These are phyloP conservation scores for Silvanus unidentatus DNA, from an alignment of 2,888 invertebrate species.

Conservation along the genomic window DNA sequence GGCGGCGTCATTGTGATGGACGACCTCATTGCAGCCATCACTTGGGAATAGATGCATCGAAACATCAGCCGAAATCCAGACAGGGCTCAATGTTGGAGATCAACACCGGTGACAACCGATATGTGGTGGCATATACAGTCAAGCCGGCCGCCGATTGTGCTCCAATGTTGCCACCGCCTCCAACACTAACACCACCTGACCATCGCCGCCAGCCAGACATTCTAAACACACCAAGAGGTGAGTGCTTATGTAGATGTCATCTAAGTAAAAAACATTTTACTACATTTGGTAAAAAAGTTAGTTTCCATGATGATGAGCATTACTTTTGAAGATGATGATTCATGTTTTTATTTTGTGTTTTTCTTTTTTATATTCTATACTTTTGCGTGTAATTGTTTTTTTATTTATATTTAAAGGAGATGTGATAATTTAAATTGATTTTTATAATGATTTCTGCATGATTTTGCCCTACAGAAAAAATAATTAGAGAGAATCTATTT, in stretches of 20 bases:
- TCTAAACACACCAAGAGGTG: constrained; percentile 71
- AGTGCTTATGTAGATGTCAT: constrained; percentile 32
- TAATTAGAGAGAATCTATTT: too few species aligned
- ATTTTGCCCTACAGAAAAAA: too few species aligned
- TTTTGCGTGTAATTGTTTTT: too few species aligned
- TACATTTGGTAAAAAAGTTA: constrained; percentile 15
- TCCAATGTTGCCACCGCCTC: constrained; percentile 23
- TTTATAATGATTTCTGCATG: too few species aligned
- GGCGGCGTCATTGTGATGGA: constrained; percentile 49
- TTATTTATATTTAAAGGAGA: too few species aligned
- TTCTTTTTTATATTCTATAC: too few species aligned
- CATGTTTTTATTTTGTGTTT: too few species aligned
- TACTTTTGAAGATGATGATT: constrained; percentile 15
- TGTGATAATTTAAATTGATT: too few species aligned
- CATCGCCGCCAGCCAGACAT: constrained; percentile 53
- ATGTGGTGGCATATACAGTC: constrained; percentile 80
- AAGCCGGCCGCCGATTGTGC: constrained; percentile 55
- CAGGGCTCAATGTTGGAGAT: constrained; percentile 60
- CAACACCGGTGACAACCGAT: constrained; percentile 72
- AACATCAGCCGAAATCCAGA: constrained; percentile 50
- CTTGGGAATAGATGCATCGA: constrained; percentile 42
- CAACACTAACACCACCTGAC: constrained; percentile 29
- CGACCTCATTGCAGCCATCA: constrained; percentile 43
- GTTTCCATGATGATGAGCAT: constrained; percentile 3
- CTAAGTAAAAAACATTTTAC: constrained; percentile 20